Evolutionary conservation across 2,113 vertebrate species (phyloP), one percentile per base, ranked within the genome.

Genomic region (Scartelaos histophorus): DNA sequence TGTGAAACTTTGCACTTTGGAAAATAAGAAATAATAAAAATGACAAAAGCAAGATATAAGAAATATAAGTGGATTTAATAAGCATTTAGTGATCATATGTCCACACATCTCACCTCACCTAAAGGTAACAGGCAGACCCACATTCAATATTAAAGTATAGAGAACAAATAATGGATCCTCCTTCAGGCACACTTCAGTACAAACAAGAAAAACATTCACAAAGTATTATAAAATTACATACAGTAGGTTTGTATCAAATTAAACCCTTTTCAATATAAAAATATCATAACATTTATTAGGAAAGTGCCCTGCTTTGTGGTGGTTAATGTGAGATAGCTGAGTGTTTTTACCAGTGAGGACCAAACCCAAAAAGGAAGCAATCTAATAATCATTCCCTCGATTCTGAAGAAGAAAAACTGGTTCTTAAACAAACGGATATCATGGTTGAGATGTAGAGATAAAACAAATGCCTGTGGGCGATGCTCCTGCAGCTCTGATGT

Each of bases 331-430:
- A 34, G 29, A 69, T 73, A n/a, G 21, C 58, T 71, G 71, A 79
- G 73, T 73, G 35, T 82, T 54, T 74, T n/a, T 46, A 76, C 46
- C 66, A 67, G 78, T 67, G 67, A 69, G 70, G 76, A 71, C 83
- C 81, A 82, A 89, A 78, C 71, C 73, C 82, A 38, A 56, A 66
- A 47, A 71, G 56, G 54, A 81, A 75, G 46, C 24, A 66, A 84
- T 75, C 81, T 65, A 71, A 56, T 67, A 10, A 56, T 71, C 15
- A 7, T 1, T 54, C 60, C 57, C 83, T 71, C 61, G 67, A n/a
- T 53, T 61, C 71, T 38, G 71, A 35, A 67, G 29, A 51, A 57
- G 73, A 3, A 70, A 60, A 85, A 74, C 73, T n/a, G 34, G 73
- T 45, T 66, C 72, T 43, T 69, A 67, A 3, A 78, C 61, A 81